These are phyloP conservation scores for Cottoperca gobio DNA, from an alignment of 2,797 vertebrate species.

Conservation along the genomic window DNA sequence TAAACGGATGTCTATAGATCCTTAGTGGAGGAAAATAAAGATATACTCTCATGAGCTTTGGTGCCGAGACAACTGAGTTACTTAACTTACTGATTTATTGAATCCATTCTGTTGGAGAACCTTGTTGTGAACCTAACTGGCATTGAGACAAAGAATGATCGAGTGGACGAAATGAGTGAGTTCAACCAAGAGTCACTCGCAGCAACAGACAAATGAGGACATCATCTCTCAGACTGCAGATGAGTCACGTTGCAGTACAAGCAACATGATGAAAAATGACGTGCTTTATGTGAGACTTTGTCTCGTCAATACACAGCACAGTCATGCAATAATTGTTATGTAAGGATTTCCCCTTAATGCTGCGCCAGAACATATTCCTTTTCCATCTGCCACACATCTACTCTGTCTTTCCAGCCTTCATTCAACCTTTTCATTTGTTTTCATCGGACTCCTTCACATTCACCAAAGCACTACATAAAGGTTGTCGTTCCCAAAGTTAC, in stretches of 20 bases:
- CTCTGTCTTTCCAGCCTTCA: background rate
- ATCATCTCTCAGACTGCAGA: constrained; percentile 42
- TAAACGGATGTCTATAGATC: background rate
- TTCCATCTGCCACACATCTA: constrained; percentile 13
- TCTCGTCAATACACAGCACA: constrained; percentile 18
- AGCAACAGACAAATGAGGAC: constrained; percentile 60
- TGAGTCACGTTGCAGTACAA: constrained; percentile 51
- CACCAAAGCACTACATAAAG: background rate
- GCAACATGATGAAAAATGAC: constrained; percentile 62
- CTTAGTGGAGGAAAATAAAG: constrained; percentile 4
- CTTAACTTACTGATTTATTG: constrained; percentile 55
- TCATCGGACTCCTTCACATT: background rate
- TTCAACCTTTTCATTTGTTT: background rate
- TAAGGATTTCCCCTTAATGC: constrained; percentile 61
- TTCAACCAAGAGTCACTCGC: constrained; percentile 64
- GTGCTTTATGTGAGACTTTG: constrained; percentile 51
- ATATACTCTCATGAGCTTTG: constrained; percentile 35
- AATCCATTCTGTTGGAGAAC: constrained; percentile 50
- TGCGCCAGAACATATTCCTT: constrained; percentile 37
- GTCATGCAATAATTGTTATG: constrained; percentile 46
- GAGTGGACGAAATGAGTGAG: constrained; percentile 53
- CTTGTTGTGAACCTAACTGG: constrained; percentile 61
- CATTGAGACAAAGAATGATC: constrained; percentile 62
- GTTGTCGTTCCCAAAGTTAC: background rate
- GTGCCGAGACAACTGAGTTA: constrained; percentile 38